Evolutionary conservation across 2,888 invertebrate genomes (phyloP).

Genomic region (Archaeoteleia sp.): DNA sequence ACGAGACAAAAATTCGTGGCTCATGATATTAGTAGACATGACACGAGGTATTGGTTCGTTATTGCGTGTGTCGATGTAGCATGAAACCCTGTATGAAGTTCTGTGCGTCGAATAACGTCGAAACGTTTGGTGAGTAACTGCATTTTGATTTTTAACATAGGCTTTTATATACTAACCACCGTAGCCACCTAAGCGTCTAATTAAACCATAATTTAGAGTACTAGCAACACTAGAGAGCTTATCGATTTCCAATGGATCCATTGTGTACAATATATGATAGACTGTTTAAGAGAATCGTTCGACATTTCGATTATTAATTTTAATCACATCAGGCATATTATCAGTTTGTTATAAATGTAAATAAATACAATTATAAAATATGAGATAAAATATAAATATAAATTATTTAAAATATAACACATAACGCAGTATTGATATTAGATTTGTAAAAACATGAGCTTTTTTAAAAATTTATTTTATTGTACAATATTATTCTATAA

Average conservation of each 20-base stretch:
- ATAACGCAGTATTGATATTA: too few species aligned
- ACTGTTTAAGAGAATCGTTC: too few species aligned
- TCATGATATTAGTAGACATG: background rate
- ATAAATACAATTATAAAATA: too few species aligned
- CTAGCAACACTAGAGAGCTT: conserved; percentile 18
- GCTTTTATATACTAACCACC: conserved; percentile 44
- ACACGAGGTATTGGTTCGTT: background rate
- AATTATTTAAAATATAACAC: too few species aligned
- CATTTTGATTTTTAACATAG: conserved; percentile 44
- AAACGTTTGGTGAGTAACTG: conserved; percentile 45
- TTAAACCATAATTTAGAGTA: conserved; percentile 23
- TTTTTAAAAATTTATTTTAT: too few species aligned
- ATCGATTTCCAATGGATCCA: conserved; percentile 14
- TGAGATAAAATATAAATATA: too few species aligned
- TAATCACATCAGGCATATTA: too few species aligned
- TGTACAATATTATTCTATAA: too few species aligned
- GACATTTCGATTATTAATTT: too few species aligned
- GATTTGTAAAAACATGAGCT: too few species aligned
- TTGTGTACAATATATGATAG: too few species aligned
- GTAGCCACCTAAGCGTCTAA: conserved; percentile 34
- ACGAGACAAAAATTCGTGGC: background rate
- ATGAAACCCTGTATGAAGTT: conserved; percentile 41
- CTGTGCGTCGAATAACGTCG: conserved; percentile 38
- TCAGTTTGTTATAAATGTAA: too few species aligned
- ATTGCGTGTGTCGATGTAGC: conserved; percentile 23